Conservation (phyloP, 1,140 invertebrate genomes). For the Drosophila carrolli region DNA sequence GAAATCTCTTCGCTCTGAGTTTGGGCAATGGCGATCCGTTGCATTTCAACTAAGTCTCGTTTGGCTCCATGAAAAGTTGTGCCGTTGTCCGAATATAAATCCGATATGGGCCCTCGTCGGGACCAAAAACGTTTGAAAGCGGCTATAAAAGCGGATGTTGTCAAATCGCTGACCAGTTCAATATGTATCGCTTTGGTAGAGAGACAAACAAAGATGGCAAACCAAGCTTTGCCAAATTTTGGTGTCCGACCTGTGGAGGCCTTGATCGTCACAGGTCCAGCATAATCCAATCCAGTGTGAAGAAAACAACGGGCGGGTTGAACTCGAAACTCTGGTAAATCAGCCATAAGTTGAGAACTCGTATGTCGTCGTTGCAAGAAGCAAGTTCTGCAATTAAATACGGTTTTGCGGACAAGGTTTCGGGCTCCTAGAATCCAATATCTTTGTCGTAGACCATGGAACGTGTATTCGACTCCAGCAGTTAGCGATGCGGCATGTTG, state of each 20-base stretch:
- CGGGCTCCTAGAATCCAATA: too few species aligned
- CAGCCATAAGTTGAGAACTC: too few species aligned
- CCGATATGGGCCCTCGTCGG: neutral
- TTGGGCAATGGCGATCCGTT: neutral
- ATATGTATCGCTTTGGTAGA: neutral
- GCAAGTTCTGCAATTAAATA: too few species aligned
- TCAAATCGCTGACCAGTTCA: conserved; percentile 1
- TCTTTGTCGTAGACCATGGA: too few species aligned
- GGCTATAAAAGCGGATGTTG: neutral
- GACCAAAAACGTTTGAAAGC: conserved; percentile 1
- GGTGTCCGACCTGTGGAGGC: neutral
- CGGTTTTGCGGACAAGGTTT: too few species aligned
- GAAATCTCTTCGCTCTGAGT: neutral
- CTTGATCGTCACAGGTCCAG: conserved; percentile 2
- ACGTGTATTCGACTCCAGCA: too few species aligned
- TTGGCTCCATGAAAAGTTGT: conserved; percentile 2
- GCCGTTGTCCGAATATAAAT: conserved; percentile 8
- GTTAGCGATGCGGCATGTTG: too few species aligned
- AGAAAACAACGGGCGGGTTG: too few species aligned
- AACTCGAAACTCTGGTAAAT: too few species aligned
- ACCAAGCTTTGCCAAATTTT: neutral
- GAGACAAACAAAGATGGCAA: neutral
- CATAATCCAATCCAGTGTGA: neutral
- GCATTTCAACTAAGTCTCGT: neutral
- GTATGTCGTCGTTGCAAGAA: too few species aligned